Base-by-base conservation (phyloP, 1,140 invertebrate species). In the Hyles vespertilio region DNA sequence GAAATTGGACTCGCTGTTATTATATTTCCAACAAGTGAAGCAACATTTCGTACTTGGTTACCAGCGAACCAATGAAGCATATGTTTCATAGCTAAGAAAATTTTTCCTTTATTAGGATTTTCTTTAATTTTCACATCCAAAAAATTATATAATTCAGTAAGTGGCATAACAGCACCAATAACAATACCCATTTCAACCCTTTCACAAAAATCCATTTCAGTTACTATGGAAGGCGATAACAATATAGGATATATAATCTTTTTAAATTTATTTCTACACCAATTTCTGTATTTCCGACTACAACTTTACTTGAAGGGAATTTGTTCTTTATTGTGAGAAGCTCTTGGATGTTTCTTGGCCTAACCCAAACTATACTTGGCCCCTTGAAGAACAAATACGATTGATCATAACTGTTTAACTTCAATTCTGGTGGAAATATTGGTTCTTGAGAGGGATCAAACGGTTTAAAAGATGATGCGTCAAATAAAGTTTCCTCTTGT, bases 31-130 rank as follows among this genome's bases (percentile, higher is more conserved):
- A 95, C 96, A 12, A 99, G 83, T 40, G 95, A 93, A 85, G 92
- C 92, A 4, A 93, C 92, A 77, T 92, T 98, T 65, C 97, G 91
- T 56, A 99, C 97, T 91, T 99, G 98, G 81, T 94, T 96, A 32
- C 98, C 96, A 61, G 97, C 97, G 91, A 99, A 99, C 93, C 95
- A 98, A 74, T 96, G 93, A 3, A 99, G 89, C 94, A 99, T 99
- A 58, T 96, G 93, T 22, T 94, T 89, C 47, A 97, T 92, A 36
- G 93, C 92, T 58, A 89, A 76, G 72, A 95, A 96, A 53, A 96
- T 91, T 81, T 94, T 91, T 84, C 92, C 92, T 58, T 79, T 80
- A 71, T 91, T 89, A 51, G 92, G 91, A 69, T 92, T 72, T 51
- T 79, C 87, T 53, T 87, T 69, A 32, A 96, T 92, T 62, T 92